Base-by-base conservation (phyloP, 2,888 invertebrate species). In the Mythimna impura region DNA sequence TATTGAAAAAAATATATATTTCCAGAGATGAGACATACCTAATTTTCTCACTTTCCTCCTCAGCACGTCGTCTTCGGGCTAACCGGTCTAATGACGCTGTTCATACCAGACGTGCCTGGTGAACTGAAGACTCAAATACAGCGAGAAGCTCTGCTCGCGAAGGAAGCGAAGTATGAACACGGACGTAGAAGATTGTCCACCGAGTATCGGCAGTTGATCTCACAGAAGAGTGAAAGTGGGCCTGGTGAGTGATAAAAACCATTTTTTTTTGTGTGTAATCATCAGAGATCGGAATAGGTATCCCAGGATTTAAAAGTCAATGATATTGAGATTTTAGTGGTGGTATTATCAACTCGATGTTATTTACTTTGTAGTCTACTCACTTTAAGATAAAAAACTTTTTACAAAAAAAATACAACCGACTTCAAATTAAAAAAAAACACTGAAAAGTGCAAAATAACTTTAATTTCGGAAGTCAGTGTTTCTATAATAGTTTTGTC, bases 11-110 rank as follows among this genome's bases (percentile, higher is more conserved):
- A 36, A 1, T n/a, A 1, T 9, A 7, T 1, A 22, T 54, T 47
- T 47, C 14, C 47, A 47, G 47, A 47, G 47, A 47, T 17, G 3
- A 55, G 20, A 10, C 36, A 6, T 60, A n/a, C n/a, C n/a, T 60
- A n/a, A 60, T 1, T 4, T 14, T 20, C 4, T 50, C 12, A 2
- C 7, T 17, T 12, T n/a, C 7, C 17, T 74, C 86, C 88, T 7
- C 94, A 98, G 98, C 98, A 98, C 90, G 96, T 98, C 8, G 98
- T 99, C 0, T 99, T 99, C 90, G 98, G 99, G 0, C 94, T 99
- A 7, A 99, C 98, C 0, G 98, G 99, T 0, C 96, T 99, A 47
- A 98, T 99, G 98, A 98, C 98, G 85, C 98, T 98, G 83, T 97
- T 98, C 76, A 99, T 99, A 78, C 99, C 99, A 0, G 98, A 98